Percentiles rank a stretch among this genome's conserved stretches.
Conservation (phyloP, 64 coral and sea anemone species). For the Stylophora pistillata region DNA sequence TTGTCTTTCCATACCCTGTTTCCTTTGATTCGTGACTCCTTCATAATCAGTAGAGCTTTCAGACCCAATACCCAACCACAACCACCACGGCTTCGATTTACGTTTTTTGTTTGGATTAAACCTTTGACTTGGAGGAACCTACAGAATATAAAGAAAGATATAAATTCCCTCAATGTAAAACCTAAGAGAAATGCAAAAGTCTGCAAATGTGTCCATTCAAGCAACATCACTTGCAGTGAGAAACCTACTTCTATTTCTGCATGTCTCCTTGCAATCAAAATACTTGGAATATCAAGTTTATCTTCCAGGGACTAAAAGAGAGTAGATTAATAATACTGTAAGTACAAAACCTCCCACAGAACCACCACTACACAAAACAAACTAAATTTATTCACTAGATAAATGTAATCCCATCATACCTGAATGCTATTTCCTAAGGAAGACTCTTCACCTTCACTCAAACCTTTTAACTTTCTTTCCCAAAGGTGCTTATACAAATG, state of each 20-base stretch:
- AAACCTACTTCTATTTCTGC: slow-evolving; percentile 66
- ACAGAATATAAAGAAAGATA: not conserved
- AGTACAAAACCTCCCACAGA: not conserved
- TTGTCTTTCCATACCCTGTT: not conserved
- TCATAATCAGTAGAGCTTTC: slow-evolving; percentile 4
- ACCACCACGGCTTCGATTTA: not conserved
- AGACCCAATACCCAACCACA: slow-evolving; percentile 42
- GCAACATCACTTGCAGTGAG: too few species aligned
- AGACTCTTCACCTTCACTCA: slow-evolving; percentile 56
- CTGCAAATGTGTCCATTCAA: too few species aligned
- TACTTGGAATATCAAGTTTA: slow-evolving; percentile 69
- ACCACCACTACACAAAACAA: not conserved
- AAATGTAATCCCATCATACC: slow-evolving; percentile 25
- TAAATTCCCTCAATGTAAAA: not conserved
- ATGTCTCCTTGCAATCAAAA: slow-evolving; percentile 81
- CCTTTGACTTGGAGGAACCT: slow-evolving; percentile 48
- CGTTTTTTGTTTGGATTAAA: not conserved
- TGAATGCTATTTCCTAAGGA: slow-evolving; percentile 50
- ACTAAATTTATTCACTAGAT: not conserved
- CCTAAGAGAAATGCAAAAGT: not conserved
- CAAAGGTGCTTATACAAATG: slow-evolving; percentile 78
- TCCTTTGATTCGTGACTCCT: not conserved
- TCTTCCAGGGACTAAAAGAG: slow-evolving; percentile 64
- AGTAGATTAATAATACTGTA: not conserved
- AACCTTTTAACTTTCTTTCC: slow-evolving; percentile 71